Percentiles rank a stretch among this genome's conserved stretches.
phyloP scores from a whole-genome alignment of 2,888 invertebrate genomes.

The Apamea sordens region DNA sequence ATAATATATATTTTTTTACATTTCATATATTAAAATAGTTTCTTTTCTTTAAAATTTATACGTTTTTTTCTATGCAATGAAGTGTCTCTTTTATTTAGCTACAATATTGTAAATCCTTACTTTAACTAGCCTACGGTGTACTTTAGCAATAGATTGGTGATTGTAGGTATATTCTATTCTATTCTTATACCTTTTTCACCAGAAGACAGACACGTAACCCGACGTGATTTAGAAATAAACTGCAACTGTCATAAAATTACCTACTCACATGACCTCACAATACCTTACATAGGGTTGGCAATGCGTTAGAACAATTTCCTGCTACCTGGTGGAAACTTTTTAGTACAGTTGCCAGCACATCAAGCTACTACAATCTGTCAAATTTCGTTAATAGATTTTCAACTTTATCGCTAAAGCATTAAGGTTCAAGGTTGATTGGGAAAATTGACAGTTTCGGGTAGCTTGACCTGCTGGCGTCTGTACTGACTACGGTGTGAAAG shows the following conservation, averaged over 20 bases:
- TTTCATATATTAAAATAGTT: too few relatives aligned
- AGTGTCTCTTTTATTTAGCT: background rate
- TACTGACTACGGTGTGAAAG: background rate
- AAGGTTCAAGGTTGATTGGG: too few relatives aligned
- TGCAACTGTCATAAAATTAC: conserved; percentile 40
- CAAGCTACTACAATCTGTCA: too few relatives aligned
- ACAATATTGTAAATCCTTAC: background rate
- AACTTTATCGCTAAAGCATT: too few relatives aligned
- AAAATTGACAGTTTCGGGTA: too few relatives aligned
- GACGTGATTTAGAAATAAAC: conserved; percentile 19
- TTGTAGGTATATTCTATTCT: background rate
- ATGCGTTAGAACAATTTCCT: background rate
- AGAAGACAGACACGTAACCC: background rate
- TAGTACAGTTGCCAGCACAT: too few relatives aligned
- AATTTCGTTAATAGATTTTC: too few relatives aligned
- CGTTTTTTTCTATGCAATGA: too few relatives aligned
- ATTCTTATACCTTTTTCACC: background rate
- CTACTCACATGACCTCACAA: conserved; percentile 33
- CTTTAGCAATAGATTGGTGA: background rate
- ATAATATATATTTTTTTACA: too few relatives aligned
- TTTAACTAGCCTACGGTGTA: background rate
- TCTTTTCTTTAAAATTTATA: background rate
- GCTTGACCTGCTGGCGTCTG: too few relatives aligned
- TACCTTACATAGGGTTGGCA: conserved; percentile 32
- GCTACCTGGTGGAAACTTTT: background rate